These are phyloP conservation scores for Corydoras sp. DNA, from an alignment of 2,113 vertebrate genomes.

Conservation along the genomic window DNA sequence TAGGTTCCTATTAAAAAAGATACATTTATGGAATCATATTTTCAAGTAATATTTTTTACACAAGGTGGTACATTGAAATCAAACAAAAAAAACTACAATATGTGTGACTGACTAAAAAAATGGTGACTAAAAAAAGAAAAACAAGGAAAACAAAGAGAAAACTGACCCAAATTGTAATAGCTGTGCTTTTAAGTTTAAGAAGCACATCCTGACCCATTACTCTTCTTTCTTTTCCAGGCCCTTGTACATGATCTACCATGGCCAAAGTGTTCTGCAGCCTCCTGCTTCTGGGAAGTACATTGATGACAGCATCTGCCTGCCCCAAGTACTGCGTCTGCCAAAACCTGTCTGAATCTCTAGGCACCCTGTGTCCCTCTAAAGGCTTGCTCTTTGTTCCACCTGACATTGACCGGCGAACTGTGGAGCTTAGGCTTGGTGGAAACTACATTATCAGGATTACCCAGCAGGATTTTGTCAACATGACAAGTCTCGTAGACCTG, in stretches of 20 bases:
- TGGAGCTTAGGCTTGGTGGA: conserved; percentile 90
- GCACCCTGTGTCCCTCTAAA: conserved; percentile 93
- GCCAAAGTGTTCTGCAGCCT: conserved; percentile 90
- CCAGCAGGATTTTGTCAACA: conserved; percentile 92
- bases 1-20: too few species aligned
- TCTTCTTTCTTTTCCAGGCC: conserved; percentile 60
- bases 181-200: not conserved
- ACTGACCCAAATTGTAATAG: not conserved
- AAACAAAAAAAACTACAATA: too few species aligned
- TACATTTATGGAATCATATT: too few species aligned
- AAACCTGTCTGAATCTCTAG: conserved; percentile 96
- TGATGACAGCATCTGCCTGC: conserved; percentile 81
- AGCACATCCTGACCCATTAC: conserved; percentile 20
- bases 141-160: not conserved
- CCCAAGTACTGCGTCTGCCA: conserved; percentile 98
- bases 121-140: too few species aligned
- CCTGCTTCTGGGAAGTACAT: conserved; percentile 86
- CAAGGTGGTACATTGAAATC: too few species aligned
- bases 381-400: conserved; percentile 89
- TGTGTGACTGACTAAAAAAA: too few species aligned
- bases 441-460: conserved; percentile 94
- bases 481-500: conserved; percentile 94
- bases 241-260: conserved; percentile 81
- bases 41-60: too few species aligned
- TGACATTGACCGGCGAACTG: conserved; percentile 90